Conservation (phyloP, 1,140 invertebrate genomes). For the Drosophila paulistorum region DNA sequence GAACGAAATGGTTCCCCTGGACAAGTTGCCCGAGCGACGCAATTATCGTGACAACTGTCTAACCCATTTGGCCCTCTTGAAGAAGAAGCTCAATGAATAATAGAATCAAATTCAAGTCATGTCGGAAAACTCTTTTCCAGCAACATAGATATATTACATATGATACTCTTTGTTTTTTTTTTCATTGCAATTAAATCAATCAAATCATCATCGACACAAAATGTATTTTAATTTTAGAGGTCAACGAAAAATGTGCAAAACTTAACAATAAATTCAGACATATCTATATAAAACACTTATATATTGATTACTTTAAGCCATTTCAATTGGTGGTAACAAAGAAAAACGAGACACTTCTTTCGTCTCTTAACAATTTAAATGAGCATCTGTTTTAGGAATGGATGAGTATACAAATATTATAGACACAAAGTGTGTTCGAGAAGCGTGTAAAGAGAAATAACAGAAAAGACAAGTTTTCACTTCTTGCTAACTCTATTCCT, state of each 20-base stretch:
- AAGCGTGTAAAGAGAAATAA: too few species aligned
- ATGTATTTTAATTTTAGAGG: slow-evolving; percentile 1
- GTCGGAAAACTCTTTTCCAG: neutral
- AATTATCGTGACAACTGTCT: slow-evolving; percentile 93
- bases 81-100: slow-evolving; percentile 85
- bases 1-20: slow-evolving; percentile 89
- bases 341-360: too few species aligned
- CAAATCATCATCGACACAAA: neutral
- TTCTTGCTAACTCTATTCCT: neutral
- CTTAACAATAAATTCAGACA: neutral
- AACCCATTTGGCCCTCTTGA: slow-evolving; percentile 91
- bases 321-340: too few species aligned
- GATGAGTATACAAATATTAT: too few species aligned
- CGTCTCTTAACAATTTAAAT: too few species aligned
- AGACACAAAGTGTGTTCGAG: too few species aligned
- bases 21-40: slow-evolving; percentile 89
- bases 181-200: slow-evolving; percentile 2
- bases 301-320: neutral
- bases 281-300: neutral
- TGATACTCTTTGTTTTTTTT: neutral
- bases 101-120: neutral
- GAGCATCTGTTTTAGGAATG: too few species aligned
- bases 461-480: neutral
- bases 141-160: too few species aligned
- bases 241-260: neutral